Conservation (phyloP, 1,140 invertebrate genomes). For the Pseudomyrmex flavicornis region DNA sequence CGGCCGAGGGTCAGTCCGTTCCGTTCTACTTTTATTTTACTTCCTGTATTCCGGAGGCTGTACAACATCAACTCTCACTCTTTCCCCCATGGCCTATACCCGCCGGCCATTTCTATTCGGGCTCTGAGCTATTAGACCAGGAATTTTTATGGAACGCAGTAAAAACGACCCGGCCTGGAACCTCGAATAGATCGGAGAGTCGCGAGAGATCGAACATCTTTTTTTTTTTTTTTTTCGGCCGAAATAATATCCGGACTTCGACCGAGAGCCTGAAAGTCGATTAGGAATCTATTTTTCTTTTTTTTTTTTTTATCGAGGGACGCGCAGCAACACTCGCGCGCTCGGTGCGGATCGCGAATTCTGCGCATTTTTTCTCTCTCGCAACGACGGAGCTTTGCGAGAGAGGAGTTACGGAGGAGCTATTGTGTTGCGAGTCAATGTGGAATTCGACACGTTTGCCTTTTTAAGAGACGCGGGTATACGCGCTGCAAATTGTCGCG, state of each 20-base stretch:
- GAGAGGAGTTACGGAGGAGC: not conserved
- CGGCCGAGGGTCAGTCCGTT: conserved; percentile 46
- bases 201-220: not conserved
- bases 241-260: conserved; percentile 24
- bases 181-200: conserved; percentile 25
- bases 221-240: not conserved
- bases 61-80: conserved; percentile 12
- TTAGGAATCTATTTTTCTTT: conserved; percentile 38
- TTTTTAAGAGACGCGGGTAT: not conserved
- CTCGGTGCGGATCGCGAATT: conserved; percentile 17
- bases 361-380: conserved; percentile 22
- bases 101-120: not conserved
- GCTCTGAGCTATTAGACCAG: conserved; percentile 78
- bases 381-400: conserved; percentile 12
- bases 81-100: not conserved
- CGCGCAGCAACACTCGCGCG: too few relatives aligned
- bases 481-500: conserved; percentile 7
- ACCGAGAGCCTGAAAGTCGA: conserved; percentile 14
- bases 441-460: conserved; percentile 38
- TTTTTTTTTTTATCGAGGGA: too few relatives aligned
- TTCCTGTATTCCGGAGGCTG: conserved; percentile 7
- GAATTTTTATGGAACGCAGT: conserved; percentile 82
- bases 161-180: conserved; percentile 74
- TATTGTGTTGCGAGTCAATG: conserved; percentile 43
- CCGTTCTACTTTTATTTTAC: conserved; percentile 38